Evolutionary conservation across 1,140 invertebrate genomes (phyloP).

Genomic region (Belonocnema kinseyi): DNA sequence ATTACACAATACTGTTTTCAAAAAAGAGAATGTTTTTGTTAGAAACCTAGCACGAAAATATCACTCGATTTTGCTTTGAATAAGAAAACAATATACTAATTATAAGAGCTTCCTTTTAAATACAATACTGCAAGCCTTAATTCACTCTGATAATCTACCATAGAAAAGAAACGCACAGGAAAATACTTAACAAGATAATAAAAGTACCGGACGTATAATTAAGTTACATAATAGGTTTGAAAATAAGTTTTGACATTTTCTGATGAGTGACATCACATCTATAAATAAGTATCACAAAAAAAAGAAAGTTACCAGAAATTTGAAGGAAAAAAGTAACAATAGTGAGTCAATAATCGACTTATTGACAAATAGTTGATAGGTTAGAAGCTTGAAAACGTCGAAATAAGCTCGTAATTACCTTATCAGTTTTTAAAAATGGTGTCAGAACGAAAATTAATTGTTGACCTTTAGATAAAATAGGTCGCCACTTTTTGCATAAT

Average conservation of each 20-base stretch:
- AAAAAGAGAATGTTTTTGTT: no score
- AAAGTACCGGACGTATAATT: neutral
- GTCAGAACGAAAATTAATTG: no score
- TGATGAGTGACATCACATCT: no score
- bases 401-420: neutral
- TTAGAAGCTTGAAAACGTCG: neutral
- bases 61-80: no score
- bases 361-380: slow-evolving; percentile 1
- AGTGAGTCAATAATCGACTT: neutral
- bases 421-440: no score
- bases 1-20: no score
- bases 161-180: neutral
- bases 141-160: neutral
- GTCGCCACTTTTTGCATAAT: no score
- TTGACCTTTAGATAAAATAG: no score
- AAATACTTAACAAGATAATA: neutral
- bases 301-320: neutral
- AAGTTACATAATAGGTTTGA: slow-evolving; percentile 16
- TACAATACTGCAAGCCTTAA: neutral
- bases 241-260: neutral
- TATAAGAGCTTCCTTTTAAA: neutral
- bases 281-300: neutral
- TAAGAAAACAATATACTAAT: no score
- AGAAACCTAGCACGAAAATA: no score
- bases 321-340: neutral